Evolutionary conservation across 1,140 invertebrate genomes (phyloP).

Genomic region (Cherax quadricarinatus): DNA sequence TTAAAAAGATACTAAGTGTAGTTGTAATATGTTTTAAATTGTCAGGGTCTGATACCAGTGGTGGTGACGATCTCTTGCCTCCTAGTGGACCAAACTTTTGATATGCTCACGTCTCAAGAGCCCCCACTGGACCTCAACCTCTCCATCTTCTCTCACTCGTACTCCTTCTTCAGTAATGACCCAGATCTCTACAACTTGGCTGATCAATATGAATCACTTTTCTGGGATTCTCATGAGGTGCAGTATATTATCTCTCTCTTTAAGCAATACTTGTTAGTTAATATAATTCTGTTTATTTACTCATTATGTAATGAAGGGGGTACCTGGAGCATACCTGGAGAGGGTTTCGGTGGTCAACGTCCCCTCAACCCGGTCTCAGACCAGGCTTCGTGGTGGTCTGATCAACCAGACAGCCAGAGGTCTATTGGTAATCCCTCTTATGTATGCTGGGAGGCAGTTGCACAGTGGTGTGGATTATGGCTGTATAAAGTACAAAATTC

Average conservation of each 20-base stretch:
- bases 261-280: too few species aligned
- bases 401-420: too few species aligned
- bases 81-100: conserved; percentile 36
- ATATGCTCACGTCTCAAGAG: conserved; percentile 23
- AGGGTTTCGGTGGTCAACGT: too few species aligned
- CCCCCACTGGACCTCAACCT: conserved; percentile 29
- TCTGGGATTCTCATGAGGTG: conserved; percentile 53
- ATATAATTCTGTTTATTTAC: too few species aligned
- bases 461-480: too few species aligned
- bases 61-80: conserved; percentile 64
- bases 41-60: conserved; percentile 62
- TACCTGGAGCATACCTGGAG: too few species aligned
- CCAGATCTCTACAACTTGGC: not conserved
- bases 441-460: too few species aligned
- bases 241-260: not conserved
- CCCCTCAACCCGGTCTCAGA: too few species aligned
- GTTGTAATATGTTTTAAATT: not conserved
- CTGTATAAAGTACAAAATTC: too few species aligned
- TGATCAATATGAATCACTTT: conserved; percentile 35
- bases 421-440: too few species aligned
- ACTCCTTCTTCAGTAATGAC: conserved; percentile 37
- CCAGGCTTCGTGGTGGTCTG: too few species aligned
- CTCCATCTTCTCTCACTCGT: conserved; percentile 41
- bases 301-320: too few species aligned
- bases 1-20: not conserved